Evolutionary conservation across 37 sponge, comb jelly and placozoan species (phyloP).

Genomic region (Ephydatia muelleri): DNA sequence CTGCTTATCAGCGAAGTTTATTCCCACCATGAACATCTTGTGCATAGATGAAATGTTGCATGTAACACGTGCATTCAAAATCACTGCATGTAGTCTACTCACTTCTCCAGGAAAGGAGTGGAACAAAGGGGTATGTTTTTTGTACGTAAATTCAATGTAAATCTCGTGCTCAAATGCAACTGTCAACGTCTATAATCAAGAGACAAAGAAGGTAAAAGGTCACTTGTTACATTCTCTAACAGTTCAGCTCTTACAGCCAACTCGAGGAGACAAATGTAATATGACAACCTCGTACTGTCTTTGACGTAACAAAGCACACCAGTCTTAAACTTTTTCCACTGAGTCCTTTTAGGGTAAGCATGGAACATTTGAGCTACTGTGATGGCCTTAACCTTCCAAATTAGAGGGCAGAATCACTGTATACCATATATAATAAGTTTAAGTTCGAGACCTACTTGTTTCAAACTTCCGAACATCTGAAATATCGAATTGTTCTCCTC

Average conservation of each 20-base stretch:
- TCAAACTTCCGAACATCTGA: constrained; percentile 65
- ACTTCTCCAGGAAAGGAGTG: constrained; percentile 96
- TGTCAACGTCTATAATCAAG: constrained; percentile 59
- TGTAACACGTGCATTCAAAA: neutral
- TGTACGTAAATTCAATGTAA: constrained; percentile 86
- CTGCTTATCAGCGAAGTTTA: constrained; percentile 88
- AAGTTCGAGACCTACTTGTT: constrained; percentile 52
- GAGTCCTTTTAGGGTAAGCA: constrained; percentile 69
- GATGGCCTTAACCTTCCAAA: constrained; percentile 77
- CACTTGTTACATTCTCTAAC: too few relatives aligned
- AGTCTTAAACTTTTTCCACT: constrained; percentile 84
- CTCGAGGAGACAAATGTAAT: constrained; percentile 83
- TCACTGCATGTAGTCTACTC: constrained; percentile 20
- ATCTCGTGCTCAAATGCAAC: constrained; percentile 89
- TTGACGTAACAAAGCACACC: constrained; percentile 94
- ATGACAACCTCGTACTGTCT: constrained; percentile 86
- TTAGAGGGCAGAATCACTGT: too few relatives aligned
- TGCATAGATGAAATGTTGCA: too few relatives aligned
- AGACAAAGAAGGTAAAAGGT: neutral
- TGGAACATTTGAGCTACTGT: constrained; percentile 93
- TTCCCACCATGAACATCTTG: constrained; percentile 93
- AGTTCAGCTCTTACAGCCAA: constrained; percentile 39
- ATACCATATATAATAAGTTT: too few relatives aligned
- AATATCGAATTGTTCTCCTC: constrained; percentile 79
- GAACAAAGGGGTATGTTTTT: constrained; percentile 72